Conservation (phyloP, 2,113 vertebrate genomes). For the Hypomesus transpacificus region DNA sequence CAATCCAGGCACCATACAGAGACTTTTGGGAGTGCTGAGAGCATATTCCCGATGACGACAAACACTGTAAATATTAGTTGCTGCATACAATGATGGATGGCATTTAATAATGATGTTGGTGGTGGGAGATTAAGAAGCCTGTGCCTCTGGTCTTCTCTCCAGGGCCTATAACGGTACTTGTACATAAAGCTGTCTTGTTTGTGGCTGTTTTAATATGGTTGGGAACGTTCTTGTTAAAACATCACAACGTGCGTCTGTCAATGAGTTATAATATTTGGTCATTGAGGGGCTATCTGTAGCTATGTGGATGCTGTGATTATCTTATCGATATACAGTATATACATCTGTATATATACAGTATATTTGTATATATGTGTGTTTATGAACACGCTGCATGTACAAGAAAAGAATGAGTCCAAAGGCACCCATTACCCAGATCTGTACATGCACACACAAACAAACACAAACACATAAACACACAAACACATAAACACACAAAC, state of each 20-base stretch:
- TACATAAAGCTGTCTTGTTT: conserved; percentile 17
- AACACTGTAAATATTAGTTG: background rate
- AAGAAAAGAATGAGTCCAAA: background rate
- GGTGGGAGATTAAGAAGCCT: background rate
- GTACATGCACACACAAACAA: too few relatives aligned
- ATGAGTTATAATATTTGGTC: background rate
- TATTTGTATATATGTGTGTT: background rate
- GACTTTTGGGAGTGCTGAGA: background rate
- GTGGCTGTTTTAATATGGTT: background rate
- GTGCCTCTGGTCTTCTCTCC: background rate
- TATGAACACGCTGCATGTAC: background rate
- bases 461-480: background rate
- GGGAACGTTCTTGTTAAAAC: background rate
- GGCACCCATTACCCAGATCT: background rate
- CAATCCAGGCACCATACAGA: background rate
- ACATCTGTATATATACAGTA: conserved; percentile 22
- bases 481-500: background rate
- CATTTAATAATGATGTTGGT: background rate
- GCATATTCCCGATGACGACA: background rate
- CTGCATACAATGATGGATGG: background rate
- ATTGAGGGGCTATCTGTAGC: background rate
- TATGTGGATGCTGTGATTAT: background rate
- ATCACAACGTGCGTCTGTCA: background rate
- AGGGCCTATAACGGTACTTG: background rate
- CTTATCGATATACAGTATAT: background rate